A percentile compares a stretch with the other conserved stretches of the same genome.
These are phyloP conservation scores for Agrotis segetum DNA, from an alignment of 2,888 invertebrate species.

Conservation along the genomic window DNA sequence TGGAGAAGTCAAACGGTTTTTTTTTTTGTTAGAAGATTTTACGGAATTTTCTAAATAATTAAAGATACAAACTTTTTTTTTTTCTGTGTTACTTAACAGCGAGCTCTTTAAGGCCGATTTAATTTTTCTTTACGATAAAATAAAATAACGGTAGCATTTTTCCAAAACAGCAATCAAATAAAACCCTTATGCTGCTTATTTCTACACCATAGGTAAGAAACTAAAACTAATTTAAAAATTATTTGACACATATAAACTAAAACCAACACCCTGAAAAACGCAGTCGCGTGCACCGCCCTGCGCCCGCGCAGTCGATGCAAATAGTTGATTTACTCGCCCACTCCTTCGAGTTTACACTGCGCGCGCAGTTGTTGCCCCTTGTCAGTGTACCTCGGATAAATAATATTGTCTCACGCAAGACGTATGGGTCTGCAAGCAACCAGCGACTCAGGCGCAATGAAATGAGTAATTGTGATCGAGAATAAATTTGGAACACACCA, in stretches of 20 bases:
- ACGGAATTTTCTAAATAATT: too few species aligned
- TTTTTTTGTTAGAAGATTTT: not conserved
- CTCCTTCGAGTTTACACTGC: constrained; percentile 75
- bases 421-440: constrained; percentile 77
- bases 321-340: constrained; percentile 87
- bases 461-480: constrained; percentile 82
- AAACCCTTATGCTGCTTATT: not conserved
- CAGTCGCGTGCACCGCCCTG: constrained; percentile 58
- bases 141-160: not conserved
- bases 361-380: constrained; percentile 70
- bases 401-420: constrained; percentile 82
- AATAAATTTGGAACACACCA: constrained; percentile 65
- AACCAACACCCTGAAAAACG: constrained; percentile 51
- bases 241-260: constrained; percentile 6
- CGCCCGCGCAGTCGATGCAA: constrained; percentile 75
- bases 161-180: not conserved
- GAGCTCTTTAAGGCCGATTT: not conserved
- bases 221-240: not conserved
- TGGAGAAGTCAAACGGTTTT: not conserved
- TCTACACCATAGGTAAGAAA: not conserved
- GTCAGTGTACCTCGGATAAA: constrained; percentile 80
- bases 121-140: not conserved
- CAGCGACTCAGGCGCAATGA: constrained; percentile 77
- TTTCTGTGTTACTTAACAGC: not conserved
- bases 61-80: too few species aligned